Evolutionary conservation across 2,797 vertebrate genomes (phyloP).

Genomic region (Sebastes variabilis): DNA sequence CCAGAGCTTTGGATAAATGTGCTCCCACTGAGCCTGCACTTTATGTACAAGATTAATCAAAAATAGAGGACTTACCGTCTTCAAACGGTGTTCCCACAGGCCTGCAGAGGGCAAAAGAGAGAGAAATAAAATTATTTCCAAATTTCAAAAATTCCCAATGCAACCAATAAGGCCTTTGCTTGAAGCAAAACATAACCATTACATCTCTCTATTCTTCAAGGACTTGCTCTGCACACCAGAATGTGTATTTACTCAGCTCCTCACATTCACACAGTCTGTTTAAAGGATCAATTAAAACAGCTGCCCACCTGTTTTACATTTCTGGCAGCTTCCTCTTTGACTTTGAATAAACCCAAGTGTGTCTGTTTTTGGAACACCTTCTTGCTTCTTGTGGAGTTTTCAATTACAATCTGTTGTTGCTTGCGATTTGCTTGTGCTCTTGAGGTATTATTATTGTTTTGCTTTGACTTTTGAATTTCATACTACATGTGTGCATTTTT

Average conservation of each 20-base stretch:
- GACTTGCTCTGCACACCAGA: background rate
- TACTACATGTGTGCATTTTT: background rate
- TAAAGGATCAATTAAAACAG: constrained; percentile 35
- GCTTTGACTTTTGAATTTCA: background rate
- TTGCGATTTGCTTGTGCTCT: background rate
- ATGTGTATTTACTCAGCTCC: constrained; percentile 30
- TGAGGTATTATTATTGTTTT: background rate
- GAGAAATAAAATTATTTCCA: constrained; percentile 14
- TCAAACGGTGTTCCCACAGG: constrained; percentile 99
- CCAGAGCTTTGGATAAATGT: constrained; percentile 7
- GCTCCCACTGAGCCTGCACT: background rate
- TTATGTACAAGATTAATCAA: constrained; percentile 17
- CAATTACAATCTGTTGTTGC: background rate
- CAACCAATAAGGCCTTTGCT: background rate
- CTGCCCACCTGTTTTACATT: constrained; percentile 22
- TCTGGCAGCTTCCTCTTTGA: constrained; percentile 23
- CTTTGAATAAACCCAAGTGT: constrained; percentile 23
- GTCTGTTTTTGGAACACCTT: constrained; percentile 2
- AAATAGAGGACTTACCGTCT: constrained; percentile 89
- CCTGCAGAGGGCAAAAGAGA: constrained; percentile 80
- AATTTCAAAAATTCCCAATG: background rate
- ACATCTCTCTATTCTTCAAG: background rate
- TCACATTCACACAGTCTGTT: background rate
- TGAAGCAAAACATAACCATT: background rate
- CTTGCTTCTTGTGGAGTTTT: background rate